Percentiles rank a stretch among this genome's conserved stretches.
Conservation (phyloP, 1,140 invertebrate genomes). For the Hermatobates lingyangjiaoensis region DNA sequence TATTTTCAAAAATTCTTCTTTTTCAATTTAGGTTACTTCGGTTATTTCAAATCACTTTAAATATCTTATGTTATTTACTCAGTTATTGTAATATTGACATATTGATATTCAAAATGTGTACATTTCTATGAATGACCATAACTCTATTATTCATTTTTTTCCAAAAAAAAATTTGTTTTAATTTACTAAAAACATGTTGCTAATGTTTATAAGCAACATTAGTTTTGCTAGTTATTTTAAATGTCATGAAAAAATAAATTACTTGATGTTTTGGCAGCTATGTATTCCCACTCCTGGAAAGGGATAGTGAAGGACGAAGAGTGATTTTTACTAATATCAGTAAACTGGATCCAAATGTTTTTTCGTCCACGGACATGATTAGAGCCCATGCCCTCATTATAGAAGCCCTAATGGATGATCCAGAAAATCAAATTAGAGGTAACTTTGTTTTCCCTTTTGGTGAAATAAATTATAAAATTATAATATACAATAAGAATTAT, state of each 20-base stretch:
- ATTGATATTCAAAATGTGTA: too few species aligned
- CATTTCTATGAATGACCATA: too few species aligned
- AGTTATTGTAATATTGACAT: too few species aligned
- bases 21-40: too few species aligned
- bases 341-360: conserved; percentile 57
- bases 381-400: conserved; percentile 55
- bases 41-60: too few species aligned
- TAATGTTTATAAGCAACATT: too few species aligned
- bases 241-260: background rate
- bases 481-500: background rate
- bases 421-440: conserved; percentile 53
- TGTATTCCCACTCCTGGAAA: conserved; percentile 55
- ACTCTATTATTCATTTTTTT: too few species aligned
- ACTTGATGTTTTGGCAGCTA: conserved; percentile 30
- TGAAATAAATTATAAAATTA: conserved; percentile 57
- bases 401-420: conserved; percentile 60
- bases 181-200: too few species aligned
- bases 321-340: conserved; percentile 56
- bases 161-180: too few species aligned
- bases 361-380: conserved; percentile 60
- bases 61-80: too few species aligned
- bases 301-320: conserved; percentile 49
- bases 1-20: too few species aligned
- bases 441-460: conserved; percentile 42
- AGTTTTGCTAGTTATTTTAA: too few species aligned